Percentiles rank a stretch among this genome's conserved stretches.
Evolutionary conservation across 2,888 invertebrate species (phyloP).

Genomic region (Gastracanthus pulcherrimus): DNA sequence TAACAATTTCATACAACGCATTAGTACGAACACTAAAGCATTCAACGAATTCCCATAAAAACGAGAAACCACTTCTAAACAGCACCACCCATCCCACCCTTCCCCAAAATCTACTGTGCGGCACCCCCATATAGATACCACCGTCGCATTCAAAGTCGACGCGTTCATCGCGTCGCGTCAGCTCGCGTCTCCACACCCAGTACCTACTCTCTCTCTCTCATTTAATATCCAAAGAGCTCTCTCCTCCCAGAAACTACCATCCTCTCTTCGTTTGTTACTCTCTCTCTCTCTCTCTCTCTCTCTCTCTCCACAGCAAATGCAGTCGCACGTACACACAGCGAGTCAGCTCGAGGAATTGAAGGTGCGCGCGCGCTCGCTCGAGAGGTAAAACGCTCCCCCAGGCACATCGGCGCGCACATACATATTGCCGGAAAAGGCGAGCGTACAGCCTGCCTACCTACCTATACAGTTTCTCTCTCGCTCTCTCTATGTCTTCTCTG

Average conservation of each 20-base stretch:
- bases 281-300: conserved; percentile 3
- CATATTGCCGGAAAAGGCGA: not conserved
- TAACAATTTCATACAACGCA: too few relatives aligned
- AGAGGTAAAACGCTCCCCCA: conserved; percentile 31
- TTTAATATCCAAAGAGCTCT: conserved; percentile 55
- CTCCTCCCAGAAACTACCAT: not conserved
- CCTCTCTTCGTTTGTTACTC: not conserved
- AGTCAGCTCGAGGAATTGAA: conserved; percentile 2
- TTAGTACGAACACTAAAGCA: too few relatives aligned
- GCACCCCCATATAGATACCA: too few relatives aligned
- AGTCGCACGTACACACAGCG: not conserved
- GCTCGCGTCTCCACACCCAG: not conserved
- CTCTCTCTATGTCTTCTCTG: too few relatives aligned
- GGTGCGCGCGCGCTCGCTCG: conserved; percentile 5
- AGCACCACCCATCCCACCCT: too few relatives aligned
- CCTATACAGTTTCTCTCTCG: conserved; percentile 7
- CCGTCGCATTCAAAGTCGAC: not conserved
- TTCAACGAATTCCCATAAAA: too few relatives aligned
- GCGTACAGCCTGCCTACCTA: conserved; percentile 2
- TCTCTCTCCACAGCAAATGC: not conserved
- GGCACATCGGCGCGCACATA: not conserved
- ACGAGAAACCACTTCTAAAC: too few relatives aligned
- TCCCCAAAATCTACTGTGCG: too few relatives aligned
- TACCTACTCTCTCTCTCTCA: too few relatives aligned
- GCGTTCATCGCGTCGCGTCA: not conserved